Evolutionary conservation across 1,140 invertebrate genomes (phyloP).

Genomic region (Papilio helenus): DNA sequence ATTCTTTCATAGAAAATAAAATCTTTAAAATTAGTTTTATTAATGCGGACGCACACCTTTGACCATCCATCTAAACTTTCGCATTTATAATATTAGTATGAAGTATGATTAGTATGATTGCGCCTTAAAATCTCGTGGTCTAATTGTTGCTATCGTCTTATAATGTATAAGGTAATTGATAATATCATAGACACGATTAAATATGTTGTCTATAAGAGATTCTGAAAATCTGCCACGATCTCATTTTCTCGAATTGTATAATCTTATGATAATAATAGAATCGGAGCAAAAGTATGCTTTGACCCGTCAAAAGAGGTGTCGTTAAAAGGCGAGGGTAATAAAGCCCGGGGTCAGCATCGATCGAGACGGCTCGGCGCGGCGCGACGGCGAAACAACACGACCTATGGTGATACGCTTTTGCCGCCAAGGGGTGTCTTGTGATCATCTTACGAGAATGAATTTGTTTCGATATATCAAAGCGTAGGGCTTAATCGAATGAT

Average conservation of each 20-base stretch:
- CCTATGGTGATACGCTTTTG: constrained; percentile 26
- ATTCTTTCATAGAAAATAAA: no score
- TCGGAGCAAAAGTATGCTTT: constrained; percentile 45
- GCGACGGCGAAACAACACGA: constrained; percentile 41
- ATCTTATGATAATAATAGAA: constrained; percentile 34
- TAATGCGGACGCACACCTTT: no score
- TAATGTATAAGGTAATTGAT: no score
- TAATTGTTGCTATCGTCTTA: no score
- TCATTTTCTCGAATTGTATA: constrained; percentile 31
- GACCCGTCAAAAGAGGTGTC: constrained; percentile 58
- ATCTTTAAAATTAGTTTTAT: no score
- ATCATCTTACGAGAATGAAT: background rate
- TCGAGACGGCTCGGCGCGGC: constrained; percentile 58
- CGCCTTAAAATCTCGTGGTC: constrained; percentile 11
- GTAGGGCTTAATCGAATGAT: no score
- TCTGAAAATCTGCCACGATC: background rate
- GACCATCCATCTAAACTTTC: no score
- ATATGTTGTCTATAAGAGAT: background rate
- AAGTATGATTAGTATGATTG: no score
- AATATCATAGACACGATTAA: no score
- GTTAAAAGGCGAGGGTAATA: constrained; percentile 65
- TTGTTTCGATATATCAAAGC: no score
- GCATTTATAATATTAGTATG: no score
- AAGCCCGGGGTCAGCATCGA: constrained; percentile 74
- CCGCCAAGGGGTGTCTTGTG: constrained; percentile 15